Base-by-base conservation (phyloP, 2,113 vertebrate species). In the Salvelinus fontinalis region DNA sequence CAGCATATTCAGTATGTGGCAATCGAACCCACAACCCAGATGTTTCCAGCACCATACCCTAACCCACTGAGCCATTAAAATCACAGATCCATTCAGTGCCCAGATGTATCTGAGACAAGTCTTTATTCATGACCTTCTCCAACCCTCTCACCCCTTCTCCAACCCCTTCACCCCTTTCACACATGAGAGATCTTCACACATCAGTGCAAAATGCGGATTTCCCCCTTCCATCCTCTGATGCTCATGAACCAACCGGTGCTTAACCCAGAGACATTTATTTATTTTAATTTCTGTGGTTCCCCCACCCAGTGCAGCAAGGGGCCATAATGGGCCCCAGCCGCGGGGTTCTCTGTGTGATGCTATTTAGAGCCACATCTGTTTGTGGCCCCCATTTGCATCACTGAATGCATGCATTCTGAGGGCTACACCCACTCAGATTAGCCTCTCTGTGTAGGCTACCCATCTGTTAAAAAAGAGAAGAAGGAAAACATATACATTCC, bases 351-450 rank as follows among this genome's bases (percentile, higher is more conserved):
- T 69, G 78, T 80, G 79, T 90, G 85, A 79, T 79, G 75, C 76
- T 86, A 83, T 87, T 85, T 87, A 86, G 79, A 87, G 78, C 74
- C 85, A 88, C 86, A 87, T 89, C 88, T 89, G 89, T 77, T 81
- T 73, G 72, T 77, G 70, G 82, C 44, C 75, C 79, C 73, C 79
- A 87, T 88, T 88, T 84, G 80, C 76, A 82, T 84, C 76, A 44
- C 68, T 88, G 83, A 89, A 88, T 75, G 77, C 81, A 81, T 75
- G 76, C 76, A 70, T 73, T 70, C 81, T 78, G 72, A 78, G 70
- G 78, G 82, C 74, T 83, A 82, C 80, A 81, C 81, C 84, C 85
- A 85, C 74, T 76, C 73, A 75, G 76, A 71, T 83, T 76, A 85
- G 78, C 80, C 70, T 18, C 51, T 54, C 51, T 71, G 74, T 26